Conservation (phyloP, 2,797 vertebrate genomes). For the Eleutherodactylus coqui region DNA sequence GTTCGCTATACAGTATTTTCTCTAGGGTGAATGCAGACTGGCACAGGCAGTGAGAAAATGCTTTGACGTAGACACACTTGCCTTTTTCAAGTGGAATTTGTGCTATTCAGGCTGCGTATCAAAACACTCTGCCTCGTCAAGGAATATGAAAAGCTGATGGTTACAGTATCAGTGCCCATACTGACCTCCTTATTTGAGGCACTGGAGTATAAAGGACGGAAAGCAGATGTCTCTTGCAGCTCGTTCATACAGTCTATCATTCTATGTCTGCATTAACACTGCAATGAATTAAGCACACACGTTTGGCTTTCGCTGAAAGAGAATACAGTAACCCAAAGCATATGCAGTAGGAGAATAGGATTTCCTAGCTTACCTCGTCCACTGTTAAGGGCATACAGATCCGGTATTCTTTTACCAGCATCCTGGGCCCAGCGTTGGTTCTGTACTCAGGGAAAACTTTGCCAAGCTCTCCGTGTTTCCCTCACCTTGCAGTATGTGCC, state of each 20-base stretch:
- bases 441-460: conserved; percentile 53
- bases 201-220: conserved; percentile 13
- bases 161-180: background rate
- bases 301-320: background rate
- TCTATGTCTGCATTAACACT: background rate
- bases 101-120: conserved; percentile 25
- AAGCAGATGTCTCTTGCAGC: conserved; percentile 8
- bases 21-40: background rate
- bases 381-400: conserved; percentile 63
- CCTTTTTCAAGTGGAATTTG: conserved; percentile 28
- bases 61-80: conserved; percentile 34
- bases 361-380: conserved; percentile 56
- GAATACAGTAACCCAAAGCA: conserved; percentile 14
- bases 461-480: background rate
- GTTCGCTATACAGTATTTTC: background rate
- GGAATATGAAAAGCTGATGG: conserved; percentile 9
- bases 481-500: conserved; percentile 57
- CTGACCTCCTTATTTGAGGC: conserved; percentile 39
- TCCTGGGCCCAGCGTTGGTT: conserved; percentile 45
- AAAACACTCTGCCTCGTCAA: background rate
- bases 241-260: background rate
- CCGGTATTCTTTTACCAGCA: conserved; percentile 62
- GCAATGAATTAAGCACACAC: conserved; percentile 6
- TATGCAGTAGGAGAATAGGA: background rate
- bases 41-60: conserved; percentile 2